These are phyloP conservation scores for Malachius bipustulatus DNA, from an alignment of 2,888 invertebrate genomes.

Conservation along the genomic window DNA sequence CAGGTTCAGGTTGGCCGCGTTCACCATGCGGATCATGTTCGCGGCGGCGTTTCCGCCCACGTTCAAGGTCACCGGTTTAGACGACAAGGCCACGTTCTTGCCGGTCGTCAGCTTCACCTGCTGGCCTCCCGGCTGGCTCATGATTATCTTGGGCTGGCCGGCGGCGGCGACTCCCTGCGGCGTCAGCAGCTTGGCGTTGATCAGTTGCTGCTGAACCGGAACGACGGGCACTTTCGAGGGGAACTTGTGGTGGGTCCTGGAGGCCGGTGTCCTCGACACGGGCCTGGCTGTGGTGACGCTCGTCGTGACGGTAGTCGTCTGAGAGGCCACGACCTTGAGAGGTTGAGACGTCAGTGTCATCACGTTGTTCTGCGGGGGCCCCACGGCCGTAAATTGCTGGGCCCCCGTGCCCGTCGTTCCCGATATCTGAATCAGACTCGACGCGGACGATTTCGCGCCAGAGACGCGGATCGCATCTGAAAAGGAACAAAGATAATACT, in stretches of 20 bases:
- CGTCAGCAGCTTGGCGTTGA: slow-evolving; percentile 37
- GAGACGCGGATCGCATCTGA: slow-evolving; percentile 39
- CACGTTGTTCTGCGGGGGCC: slow-evolving; percentile 41
- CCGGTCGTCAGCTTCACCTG: slow-evolving; percentile 13
- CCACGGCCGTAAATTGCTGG: slow-evolving; percentile 39
- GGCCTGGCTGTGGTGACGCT: slow-evolving; percentile 21
- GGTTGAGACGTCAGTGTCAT: slow-evolving; percentile 33
- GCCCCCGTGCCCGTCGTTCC: slow-evolving; percentile 33
- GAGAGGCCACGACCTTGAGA: slow-evolving; percentile 31
- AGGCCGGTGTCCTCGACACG: slow-evolving; percentile 23
- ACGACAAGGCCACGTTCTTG: slow-evolving; percentile 18
- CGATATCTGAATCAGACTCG: slow-evolving; percentile 42
- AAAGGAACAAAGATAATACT: slow-evolving; percentile 13
- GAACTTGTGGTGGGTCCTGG: slow-evolving; percentile 22
- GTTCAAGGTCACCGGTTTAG: slow-evolving; percentile 27
- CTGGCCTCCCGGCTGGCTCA: slow-evolving; percentile 17
- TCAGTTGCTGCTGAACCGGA: slow-evolving; percentile 36
- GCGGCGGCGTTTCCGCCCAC: slow-evolving; percentile 24
- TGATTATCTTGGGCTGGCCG: slow-evolving; percentile 27
- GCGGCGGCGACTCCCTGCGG: slow-evolving; percentile 29
- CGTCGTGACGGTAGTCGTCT: slow-evolving; percentile 24
- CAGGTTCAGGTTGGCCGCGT: slow-evolving; percentile 40
- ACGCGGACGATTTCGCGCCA: slow-evolving; percentile 37
- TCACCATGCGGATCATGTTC: slow-evolving; percentile 40
- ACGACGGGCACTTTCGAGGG: slow-evolving; percentile 28